A percentile compares a stretch with the other conserved stretches of the same genome.
Conservation (phyloP, 2,113 vertebrate species). For the Cathartes aura region DNA sequence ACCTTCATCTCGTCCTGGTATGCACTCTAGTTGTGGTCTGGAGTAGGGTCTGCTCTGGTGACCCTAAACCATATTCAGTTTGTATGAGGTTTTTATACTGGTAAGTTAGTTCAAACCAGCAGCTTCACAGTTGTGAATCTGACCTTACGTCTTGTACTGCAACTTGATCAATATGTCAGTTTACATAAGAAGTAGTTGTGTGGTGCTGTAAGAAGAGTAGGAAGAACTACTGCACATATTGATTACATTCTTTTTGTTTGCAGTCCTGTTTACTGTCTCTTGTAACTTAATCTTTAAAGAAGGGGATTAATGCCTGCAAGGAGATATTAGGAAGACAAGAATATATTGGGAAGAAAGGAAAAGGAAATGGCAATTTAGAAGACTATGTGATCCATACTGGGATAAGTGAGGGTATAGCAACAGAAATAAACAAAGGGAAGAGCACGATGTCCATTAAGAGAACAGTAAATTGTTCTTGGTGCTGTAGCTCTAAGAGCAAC, state of each 20-base stretch:
- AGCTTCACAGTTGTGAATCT: background rate
- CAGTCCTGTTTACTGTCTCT: background rate
- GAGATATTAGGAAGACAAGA: background rate
- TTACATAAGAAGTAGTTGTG: background rate
- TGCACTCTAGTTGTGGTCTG: background rate
- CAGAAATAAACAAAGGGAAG: background rate
- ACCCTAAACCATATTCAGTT: background rate
- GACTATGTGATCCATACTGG: background rate
- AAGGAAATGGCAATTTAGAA: background rate
- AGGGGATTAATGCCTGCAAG: background rate
- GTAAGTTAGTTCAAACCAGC: background rate
- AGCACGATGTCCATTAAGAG: background rate
- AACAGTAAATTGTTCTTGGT: background rate
- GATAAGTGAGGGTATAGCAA: background rate
- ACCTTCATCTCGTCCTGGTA: background rate
- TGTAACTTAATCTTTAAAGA: slow-evolving; percentile 21
- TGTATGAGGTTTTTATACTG: background rate
- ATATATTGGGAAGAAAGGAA: background rate
- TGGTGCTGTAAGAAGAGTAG: background rate
- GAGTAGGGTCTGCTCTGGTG: background rate
- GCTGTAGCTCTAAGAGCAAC: background rate
- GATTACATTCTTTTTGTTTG: background rate
- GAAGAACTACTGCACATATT: background rate
- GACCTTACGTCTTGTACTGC: background rate
- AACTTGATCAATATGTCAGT: background rate